Base-by-base conservation (phyloP, 2,797 vertebrate species). In the Neopelma chrysocephalum region DNA sequence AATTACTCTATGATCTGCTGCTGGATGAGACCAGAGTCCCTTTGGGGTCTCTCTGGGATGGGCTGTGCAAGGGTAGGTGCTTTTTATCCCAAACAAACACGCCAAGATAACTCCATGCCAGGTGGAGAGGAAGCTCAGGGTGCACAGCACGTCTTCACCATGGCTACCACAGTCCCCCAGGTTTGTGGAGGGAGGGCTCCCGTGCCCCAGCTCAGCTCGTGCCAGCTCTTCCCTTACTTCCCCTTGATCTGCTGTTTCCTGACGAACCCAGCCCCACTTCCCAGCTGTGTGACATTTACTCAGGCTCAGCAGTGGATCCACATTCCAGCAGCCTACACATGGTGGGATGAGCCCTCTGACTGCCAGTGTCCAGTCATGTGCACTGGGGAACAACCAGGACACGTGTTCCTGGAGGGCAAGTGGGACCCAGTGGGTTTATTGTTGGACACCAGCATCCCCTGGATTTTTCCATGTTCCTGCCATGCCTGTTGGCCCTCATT, bases 111-210 rank as follows among this genome's bases (percentile, higher is more conserved):
- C 47, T 48, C 75, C 47, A 21, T 5, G 47, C 19, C 43, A 17
- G 34, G 43, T 5, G 15, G 27, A 42, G 73, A 40, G 38, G 45
- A 20, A 47, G 69, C 57, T 79, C 89, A 12, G 53, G 32, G 45
- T 8, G 54, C 48, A 34, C 56, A 29, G 21, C 19, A 10, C 0
- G 0, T 34, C 61, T 72, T 71, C 1, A 0, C 42, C 45, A 16
- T 47, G 23, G 50, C 45, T 7, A 12, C 31, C 60, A 8, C 31
- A 21, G 40, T 5, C 43, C 42, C 3, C 4, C 29, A 22, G 25
- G 10, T 12, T 15, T 29, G 78, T 16, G 22, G 40, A 58, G 50
- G 42, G 68, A 42, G 43, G 45, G 40, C 29, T 60, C 38, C 65
- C 23, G 15, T 42, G 66, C 48, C 82, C 50, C 69, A 69, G 70